Conservation (phyloP, 2,113 vertebrate species). For the Calidris pygmaea region DNA sequence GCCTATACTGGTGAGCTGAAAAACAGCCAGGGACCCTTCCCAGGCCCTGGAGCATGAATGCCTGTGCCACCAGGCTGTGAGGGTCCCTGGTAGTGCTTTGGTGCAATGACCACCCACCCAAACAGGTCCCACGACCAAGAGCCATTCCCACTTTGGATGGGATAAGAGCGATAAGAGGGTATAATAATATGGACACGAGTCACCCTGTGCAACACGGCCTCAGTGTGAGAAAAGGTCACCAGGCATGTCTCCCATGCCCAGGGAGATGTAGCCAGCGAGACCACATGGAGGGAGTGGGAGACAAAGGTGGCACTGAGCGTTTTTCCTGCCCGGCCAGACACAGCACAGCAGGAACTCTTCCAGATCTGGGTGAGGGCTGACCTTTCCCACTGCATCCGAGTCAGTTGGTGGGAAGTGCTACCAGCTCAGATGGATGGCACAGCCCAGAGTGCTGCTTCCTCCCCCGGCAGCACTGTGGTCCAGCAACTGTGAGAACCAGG, state of each 20-base stretch:
- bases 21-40: neutral
- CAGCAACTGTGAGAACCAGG: neutral
- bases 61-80: neutral
- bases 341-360: neutral
- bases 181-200: neutral
- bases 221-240: fast-evolving
- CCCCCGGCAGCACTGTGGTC: neutral
- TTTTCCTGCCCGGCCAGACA: neutral
- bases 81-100: neutral
- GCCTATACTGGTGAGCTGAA: neutral
- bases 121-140: neutral
- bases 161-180: neutral
- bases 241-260: neutral
- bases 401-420: neutral
- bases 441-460: neutral
- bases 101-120: neutral
- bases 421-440: fast-evolving
- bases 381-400: neutral
- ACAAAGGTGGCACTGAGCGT: neutral
- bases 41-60: fast-evolving
- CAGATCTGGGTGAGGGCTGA: neutral
- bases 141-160: neutral
- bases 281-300: neutral
- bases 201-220: fast-evolving
- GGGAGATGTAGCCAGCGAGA: neutral